phyloP scores from a whole-genome alignment of 2,888 invertebrate species.

The Elmis aenea region DNA sequence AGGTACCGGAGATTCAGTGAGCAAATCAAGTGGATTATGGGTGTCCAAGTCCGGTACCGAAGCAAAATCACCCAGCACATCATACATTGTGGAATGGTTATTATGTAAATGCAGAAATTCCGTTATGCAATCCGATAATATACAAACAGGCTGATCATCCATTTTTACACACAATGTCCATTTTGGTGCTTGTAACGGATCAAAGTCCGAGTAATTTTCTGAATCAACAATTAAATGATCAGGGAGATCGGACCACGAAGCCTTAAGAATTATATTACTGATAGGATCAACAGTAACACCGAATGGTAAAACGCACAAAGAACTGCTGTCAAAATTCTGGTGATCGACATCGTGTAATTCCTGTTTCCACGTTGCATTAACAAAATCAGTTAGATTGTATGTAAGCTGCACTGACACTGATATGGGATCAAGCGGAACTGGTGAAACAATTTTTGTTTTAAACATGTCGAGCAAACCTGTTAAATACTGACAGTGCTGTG shows the following conservation, averaged over 20 bases:
- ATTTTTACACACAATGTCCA: constrained; percentile 71
- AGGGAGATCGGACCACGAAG: constrained; percentile 81
- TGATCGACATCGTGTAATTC: constrained; percentile 53
- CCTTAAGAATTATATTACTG: constrained; percentile 68
- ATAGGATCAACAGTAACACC: constrained; percentile 81
- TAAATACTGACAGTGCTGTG: constrained; percentile 77
- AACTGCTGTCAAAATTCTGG: constrained; percentile 50
- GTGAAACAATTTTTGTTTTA: constrained; percentile 78
- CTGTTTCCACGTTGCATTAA: constrained; percentile 59
- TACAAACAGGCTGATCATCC: constrained; percentile 65
- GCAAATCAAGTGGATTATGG: constrained; percentile 59
- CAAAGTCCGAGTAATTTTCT: constrained; percentile 81
- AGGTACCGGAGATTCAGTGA: constrained; percentile 73
- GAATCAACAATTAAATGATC: constrained; percentile 86
- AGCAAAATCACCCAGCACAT: constrained; percentile 54
- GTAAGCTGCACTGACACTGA: constrained; percentile 70
- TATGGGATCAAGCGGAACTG: constrained; percentile 56
- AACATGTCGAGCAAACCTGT: constrained; percentile 81
- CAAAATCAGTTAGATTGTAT: constrained; percentile 53
- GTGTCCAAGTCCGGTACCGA: constrained; percentile 36
- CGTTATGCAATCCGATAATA: constrained; percentile 69
- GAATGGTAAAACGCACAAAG: constrained; percentile 67
- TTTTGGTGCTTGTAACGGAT: constrained; percentile 73
- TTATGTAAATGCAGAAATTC: constrained; percentile 66
- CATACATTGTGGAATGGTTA: constrained; percentile 48